These are phyloP conservation scores for Cydia splendana DNA, from an alignment of 1,140 invertebrate genomes.

Conservation along the genomic window DNA sequence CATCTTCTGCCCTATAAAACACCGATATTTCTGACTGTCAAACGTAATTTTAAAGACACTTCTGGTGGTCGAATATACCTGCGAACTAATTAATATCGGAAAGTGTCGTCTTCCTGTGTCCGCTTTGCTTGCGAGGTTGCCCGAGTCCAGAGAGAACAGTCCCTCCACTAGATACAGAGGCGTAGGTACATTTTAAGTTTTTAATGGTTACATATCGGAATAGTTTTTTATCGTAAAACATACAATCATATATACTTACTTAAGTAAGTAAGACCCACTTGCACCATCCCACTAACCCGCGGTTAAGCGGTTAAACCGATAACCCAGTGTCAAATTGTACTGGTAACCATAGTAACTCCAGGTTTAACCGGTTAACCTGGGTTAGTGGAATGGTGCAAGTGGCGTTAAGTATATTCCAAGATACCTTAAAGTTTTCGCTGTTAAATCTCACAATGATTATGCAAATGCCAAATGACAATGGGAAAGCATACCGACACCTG, in stretches of 20 bases:
- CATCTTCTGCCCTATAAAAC: too few species aligned
- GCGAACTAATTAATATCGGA: slow-evolving; percentile 52
- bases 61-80: neutral
- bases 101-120: slow-evolving; percentile 57
- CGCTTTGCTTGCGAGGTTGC: slow-evolving; percentile 19
- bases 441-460: too few species aligned
- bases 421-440: neutral
- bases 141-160: neutral
- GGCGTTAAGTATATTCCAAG: neutral
- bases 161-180: neutral
- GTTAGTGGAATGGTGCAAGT: too few species aligned
- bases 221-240: too few species aligned
- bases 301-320: too few species aligned
- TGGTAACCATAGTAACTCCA: too few species aligned
- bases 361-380: too few species aligned
- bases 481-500: neutral
- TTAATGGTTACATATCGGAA: neutral
- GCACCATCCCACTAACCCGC: too few species aligned
- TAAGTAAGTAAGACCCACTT: too few species aligned
- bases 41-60: neutral
- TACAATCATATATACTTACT: too few species aligned
- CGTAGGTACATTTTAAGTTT: neutral
- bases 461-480: neutral
- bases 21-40: neutral
- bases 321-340: too few species aligned